phyloP scores from a whole-genome alignment of 2,113 vertebrate genomes.

The Channa maculata region DNA sequence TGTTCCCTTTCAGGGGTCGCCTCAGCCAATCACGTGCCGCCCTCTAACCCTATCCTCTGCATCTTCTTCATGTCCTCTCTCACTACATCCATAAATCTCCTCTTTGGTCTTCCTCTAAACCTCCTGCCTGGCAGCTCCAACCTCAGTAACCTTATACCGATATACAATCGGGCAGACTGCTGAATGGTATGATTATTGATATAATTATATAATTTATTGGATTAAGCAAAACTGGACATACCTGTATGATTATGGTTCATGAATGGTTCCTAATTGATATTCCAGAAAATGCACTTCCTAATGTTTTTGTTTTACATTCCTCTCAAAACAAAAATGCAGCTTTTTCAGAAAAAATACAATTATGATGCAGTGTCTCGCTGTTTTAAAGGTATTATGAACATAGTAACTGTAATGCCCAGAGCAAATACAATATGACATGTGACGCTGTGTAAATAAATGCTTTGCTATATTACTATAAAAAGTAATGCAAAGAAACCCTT shows the following conservation, averaged over 20 bases:
- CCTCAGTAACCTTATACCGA: too few relatives aligned
- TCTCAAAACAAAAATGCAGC: background rate
- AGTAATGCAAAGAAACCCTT: too few relatives aligned
- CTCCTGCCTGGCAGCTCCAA: too few relatives aligned
- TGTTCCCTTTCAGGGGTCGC: too few relatives aligned
- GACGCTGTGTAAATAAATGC: background rate
- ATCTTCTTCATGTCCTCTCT: too few relatives aligned
- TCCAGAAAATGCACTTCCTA: background rate
- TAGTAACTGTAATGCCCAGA: background rate
- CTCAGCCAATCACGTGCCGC: too few relatives aligned
- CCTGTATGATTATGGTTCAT: constrained; percentile 1
- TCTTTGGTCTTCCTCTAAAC: too few relatives aligned
- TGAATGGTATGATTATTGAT: too few relatives aligned
- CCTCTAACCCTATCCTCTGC: too few relatives aligned
- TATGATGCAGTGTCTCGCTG: background rate
- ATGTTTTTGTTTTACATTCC: background rate
- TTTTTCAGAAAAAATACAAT: background rate
- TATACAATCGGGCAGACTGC: too few relatives aligned
- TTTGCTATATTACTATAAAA: background rate
- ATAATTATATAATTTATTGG: too few relatives aligned
- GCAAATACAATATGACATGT: background rate
- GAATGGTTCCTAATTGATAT: background rate
- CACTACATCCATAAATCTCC: too few relatives aligned
- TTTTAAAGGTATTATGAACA: background rate
- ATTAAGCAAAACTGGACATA: constrained; percentile 11